phyloP scores from a whole-genome alignment of 2,888 invertebrate species.

The Rhamnusium bicolor region DNA sequence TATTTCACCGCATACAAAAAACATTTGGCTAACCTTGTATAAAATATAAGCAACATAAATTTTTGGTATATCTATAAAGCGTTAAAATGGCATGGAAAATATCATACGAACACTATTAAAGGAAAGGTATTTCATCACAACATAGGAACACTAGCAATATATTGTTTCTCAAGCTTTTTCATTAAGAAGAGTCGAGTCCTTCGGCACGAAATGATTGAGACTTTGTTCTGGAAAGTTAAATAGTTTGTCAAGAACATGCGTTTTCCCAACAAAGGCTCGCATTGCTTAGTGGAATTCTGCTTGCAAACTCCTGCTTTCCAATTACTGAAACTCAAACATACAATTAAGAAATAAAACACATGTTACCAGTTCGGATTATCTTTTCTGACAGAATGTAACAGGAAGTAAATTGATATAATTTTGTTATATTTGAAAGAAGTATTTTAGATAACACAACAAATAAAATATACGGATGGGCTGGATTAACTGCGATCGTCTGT shows the following conservation, averaged over 20 bases:
- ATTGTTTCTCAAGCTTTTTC: slow-evolving; percentile 19
- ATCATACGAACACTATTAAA: background rate
- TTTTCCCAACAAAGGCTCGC: slow-evolving; percentile 20
- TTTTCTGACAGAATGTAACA: background rate
- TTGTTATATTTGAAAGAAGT: background rate
- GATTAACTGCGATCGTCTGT: too few relatives aligned
- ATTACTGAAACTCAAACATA: slow-evolving; percentile 44
- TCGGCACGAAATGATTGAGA: slow-evolving; percentile 24
- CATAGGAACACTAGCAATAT: background rate
- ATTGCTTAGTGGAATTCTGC: slow-evolving; percentile 15
- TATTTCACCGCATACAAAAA: too few relatives aligned
- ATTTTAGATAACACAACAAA: too few relatives aligned
- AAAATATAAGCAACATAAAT: too few relatives aligned
- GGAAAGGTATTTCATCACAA: background rate
- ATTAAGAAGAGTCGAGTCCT: slow-evolving; percentile 18
- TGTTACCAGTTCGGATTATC: slow-evolving; percentile 25
- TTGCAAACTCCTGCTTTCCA: slow-evolving; percentile 36
- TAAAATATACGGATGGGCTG: too few relatives aligned
- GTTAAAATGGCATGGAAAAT: background rate
- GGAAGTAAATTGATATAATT: background rate
- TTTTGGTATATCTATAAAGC: too few relatives aligned
- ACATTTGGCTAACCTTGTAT: too few relatives aligned
- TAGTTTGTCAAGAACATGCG: slow-evolving; percentile 34
- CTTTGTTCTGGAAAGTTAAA: slow-evolving; percentile 30
- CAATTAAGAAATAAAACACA: slow-evolving; percentile 48